Conservation (phyloP, 1,140 invertebrate species). For the Triops longicaudatus region DNA sequence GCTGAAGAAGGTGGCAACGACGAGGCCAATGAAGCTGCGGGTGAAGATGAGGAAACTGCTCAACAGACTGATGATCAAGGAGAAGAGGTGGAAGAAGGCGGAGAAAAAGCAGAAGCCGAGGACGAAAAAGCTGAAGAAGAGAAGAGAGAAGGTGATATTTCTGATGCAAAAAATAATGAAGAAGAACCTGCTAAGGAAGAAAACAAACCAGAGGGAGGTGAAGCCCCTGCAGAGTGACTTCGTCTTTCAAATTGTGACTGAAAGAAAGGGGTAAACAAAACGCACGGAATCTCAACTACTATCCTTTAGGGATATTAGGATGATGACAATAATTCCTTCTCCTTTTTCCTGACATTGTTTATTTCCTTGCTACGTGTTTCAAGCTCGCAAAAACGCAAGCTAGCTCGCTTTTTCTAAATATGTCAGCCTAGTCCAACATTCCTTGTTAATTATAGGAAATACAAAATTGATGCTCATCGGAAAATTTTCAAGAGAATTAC, state of each 20-base stretch:
- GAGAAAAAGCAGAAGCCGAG: not conserved
- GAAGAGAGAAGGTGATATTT: not conserved
- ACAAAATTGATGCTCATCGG: not conserved
- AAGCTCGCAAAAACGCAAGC: not conserved
- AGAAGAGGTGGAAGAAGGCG: not conserved
- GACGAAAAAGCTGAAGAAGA: not conserved
- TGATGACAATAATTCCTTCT: not conserved
- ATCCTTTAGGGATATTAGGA: not conserved
- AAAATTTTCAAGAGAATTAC: not conserved
- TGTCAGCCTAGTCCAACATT: not conserved
- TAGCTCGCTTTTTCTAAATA: not conserved
- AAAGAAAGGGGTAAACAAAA: not conserved
- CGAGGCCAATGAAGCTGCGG: slow-evolving; percentile 28
- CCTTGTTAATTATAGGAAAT: not conserved
- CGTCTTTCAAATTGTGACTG: not conserved
- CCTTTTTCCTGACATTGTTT: not conserved
- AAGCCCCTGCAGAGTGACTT: not conserved
- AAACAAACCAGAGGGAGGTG: not conserved
- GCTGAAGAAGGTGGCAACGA: slow-evolving; percentile 31
- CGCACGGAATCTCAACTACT: not conserved
- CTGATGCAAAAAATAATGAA: not conserved
- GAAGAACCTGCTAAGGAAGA: not conserved
- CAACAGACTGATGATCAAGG: not conserved
- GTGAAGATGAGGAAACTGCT: slow-evolving; percentile 10
- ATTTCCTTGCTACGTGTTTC: not conserved